Base-by-base conservation (phyloP, 2,888 invertebrate genomes). In the Ochropleura plecta region DNA sequence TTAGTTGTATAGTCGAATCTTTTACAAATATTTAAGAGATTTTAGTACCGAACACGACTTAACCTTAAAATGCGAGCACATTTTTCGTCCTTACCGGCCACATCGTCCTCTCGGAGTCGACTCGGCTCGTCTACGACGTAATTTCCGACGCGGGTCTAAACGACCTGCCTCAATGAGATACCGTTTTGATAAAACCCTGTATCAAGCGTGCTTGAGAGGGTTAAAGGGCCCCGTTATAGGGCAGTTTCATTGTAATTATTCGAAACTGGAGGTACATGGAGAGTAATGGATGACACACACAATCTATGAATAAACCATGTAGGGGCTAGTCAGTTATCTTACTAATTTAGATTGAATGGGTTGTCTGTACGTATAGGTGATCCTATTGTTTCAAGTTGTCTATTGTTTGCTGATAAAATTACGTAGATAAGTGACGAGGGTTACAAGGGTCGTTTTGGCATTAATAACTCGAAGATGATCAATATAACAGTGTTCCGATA, bases 101-200 rank as follows among this genome's bases (percentile, higher is more conserved):
- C 83, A 82, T 73, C 72, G 83, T 78, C 79, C 82, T 82, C 79
- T 81, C 74, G 44, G 74, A 83, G 70, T 65, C 72, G 69, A 65
- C 79, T 79, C 72, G 75, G 79, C 62, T 80, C 76, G 74, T 65
- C 69, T 88, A 89, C 89, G 90, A 90, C 78, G 91, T 93, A 92
- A 93, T 93, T 92, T 93, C 94, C 93, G 90, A 81, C 83, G 82
- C 76, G 81, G 88, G 84, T 82, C 89, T 76, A 88, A 92, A 92
- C 91, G 92, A 92, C 91, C 91, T 89, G 89, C 88, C 89, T 85
- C 89, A 88, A 90, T 89, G 89, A 90, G 91, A 92, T 91, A 90
- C 82, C 84, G 89, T 81, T 90, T 88, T 89, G 91, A 92, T 93
- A 92, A 92, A 89, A 87, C 86, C 85, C 76, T 84, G 83, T 90